Percentiles rank a stretch among this genome's conserved stretches.
These are phyloP conservation scores for Hydra vulgaris DNA, from an alignment of 30 jellyfish, hydroid and myxozoan species.

Conservation along the genomic window DNA sequence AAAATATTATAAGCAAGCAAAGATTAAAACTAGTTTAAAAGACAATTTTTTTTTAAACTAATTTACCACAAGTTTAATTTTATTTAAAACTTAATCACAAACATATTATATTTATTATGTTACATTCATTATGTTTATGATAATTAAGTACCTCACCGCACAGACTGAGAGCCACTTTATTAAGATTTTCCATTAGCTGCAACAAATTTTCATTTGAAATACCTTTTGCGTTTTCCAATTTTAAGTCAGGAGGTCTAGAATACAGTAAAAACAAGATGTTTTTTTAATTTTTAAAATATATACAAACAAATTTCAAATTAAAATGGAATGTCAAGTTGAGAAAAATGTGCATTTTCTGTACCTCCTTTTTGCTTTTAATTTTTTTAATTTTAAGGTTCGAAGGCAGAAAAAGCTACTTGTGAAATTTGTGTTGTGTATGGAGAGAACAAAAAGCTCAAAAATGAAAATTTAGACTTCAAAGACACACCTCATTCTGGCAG, in stretches of 20 bases:
- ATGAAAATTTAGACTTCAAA: neutral
- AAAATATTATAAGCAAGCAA: too few species aligned
- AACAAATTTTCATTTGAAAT: constrained; percentile 54
- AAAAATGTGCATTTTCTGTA: neutral
- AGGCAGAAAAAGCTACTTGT: neutral
- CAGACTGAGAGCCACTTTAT: constrained; percentile 40
- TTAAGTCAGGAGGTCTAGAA: constrained; percentile 77
- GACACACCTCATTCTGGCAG: neutral
- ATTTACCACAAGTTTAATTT: too few species aligned
- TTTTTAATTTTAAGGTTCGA: neutral
- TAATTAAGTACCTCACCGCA: constrained; percentile 57
- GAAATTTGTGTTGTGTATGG: neutral
- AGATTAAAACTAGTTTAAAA: too few species aligned
- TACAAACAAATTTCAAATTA: neutral
- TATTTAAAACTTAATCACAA: too few species aligned
- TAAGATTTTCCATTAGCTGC: constrained; percentile 37
- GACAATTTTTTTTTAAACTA: too few species aligned
- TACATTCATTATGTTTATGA: too few species aligned
- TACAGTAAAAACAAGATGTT: too few species aligned
- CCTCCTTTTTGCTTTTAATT: neutral
- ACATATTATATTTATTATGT: too few species aligned
- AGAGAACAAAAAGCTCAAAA: neutral
- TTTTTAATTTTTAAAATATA: too few species aligned
- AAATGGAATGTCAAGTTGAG: neutral
- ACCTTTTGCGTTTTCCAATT: constrained; percentile 71